A percentile compares a stretch with the other conserved stretches of the same genome.
Evolutionary conservation across 2,797 vertebrate species (phyloP).

Genomic region (Phataginus tricuspis): DNA sequence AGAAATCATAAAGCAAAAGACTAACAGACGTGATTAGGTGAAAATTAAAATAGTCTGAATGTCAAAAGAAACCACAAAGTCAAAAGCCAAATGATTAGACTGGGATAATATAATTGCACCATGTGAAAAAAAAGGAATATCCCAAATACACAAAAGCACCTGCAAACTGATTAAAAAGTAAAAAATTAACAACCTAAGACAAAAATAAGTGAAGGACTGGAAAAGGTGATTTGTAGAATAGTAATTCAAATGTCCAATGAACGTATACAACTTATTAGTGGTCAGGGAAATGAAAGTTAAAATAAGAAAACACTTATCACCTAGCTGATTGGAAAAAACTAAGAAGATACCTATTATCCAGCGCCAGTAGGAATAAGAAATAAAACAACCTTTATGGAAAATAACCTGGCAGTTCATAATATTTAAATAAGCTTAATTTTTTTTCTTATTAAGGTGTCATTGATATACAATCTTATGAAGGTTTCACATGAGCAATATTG

Average conservation of each 20-base stretch:
- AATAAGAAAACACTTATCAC: not conserved
- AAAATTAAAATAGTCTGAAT: slow-evolving; percentile 9
- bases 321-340: not conserved
- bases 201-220: not conserved
- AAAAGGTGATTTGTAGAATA: not conserved
- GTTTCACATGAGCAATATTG: too few relatives aligned
- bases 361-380: not conserved
- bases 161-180: not conserved
- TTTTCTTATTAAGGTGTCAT: too few relatives aligned
- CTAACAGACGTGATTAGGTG: not conserved
- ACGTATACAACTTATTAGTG: not conserved
- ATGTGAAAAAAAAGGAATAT: not conserved
- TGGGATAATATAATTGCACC: not conserved
- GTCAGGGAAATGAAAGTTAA: not conserved
- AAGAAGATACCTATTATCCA: not conserved
- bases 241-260: not conserved
- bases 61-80: not conserved
- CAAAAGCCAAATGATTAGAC: slow-evolving; percentile 4
- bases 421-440: slow-evolving; percentile 2
- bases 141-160: not conserved
- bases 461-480: too few relatives aligned
- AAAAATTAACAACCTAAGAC: not conserved
- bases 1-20: not conserved
- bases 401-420: not conserved
- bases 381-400: slow-evolving; percentile 32